Evolutionary conservation across 92 coral and sea anemone genomes (phyloP).

Genomic region (Zoanthus gigantus): DNA sequence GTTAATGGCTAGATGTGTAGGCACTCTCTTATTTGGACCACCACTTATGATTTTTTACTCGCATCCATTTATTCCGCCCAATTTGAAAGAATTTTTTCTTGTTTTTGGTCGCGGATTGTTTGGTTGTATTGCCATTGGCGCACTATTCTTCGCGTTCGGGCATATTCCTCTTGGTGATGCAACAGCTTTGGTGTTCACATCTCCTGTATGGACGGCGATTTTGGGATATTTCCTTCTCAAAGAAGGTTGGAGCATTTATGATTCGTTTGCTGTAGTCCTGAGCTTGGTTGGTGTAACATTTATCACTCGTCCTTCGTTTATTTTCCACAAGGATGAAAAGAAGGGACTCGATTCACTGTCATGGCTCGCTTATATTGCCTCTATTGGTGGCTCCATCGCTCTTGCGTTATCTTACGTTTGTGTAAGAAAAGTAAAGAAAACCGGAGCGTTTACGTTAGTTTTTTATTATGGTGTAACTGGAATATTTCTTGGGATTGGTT

Average conservation of each 20-base stretch:
- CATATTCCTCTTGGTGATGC: slow-evolving; percentile 60
- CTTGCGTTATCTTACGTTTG: slow-evolving; percentile 26
- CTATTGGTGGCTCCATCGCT: slow-evolving; percentile 1
- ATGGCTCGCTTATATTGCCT: neutral
- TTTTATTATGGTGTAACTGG: slow-evolving; percentile 54
- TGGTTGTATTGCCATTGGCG: slow-evolving; percentile 46
- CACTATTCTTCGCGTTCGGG: slow-evolving; percentile 49
- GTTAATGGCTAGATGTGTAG: slow-evolving; percentile 39
- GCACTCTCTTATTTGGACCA: slow-evolving; percentile 40
- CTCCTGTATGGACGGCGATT: slow-evolving; percentile 60
- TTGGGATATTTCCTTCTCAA: slow-evolving; percentile 45
- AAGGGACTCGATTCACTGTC: neutral
- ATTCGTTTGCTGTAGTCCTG: slow-evolving; percentile 43
- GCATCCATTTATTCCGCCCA: slow-evolving; percentile 26
- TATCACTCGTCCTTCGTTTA: slow-evolving; percentile 51
- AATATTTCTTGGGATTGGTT: slow-evolving; percentile 4
- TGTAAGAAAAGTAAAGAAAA: slow-evolving; percentile 41
- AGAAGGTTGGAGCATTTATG: slow-evolving; percentile 57
- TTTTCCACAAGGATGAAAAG: neutral
- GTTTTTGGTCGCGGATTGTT: slow-evolving; percentile 42
- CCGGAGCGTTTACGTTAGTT: slow-evolving; percentile 35
- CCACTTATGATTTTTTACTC: slow-evolving; percentile 33
- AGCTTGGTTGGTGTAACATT: slow-evolving; percentile 51
- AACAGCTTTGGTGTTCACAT: slow-evolving; percentile 49
- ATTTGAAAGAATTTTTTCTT: slow-evolving; percentile 5